phyloP scores from a whole-genome alignment of 1,140 invertebrate genomes.

The Drosophila virilis region DNA sequence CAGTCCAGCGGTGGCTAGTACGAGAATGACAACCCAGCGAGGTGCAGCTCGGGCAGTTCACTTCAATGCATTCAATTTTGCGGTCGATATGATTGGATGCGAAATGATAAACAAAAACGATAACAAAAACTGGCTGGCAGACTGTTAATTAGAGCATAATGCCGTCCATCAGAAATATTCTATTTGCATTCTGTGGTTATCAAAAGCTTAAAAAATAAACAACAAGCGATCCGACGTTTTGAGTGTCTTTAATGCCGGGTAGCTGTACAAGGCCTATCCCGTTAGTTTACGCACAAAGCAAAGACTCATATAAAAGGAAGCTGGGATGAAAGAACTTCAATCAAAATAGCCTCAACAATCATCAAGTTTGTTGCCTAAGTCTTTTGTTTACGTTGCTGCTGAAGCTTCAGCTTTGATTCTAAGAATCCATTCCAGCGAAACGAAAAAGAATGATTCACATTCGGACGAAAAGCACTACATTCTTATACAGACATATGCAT shows the following conservation, averaged over 20 bases:
- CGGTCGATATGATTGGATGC: slow-evolving; percentile 54
- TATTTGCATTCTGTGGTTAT: slow-evolving; percentile 61
- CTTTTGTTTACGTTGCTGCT: slow-evolving; percentile 56
- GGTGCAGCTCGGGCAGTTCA: slow-evolving; percentile 30
- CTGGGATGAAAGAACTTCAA: slow-evolving; percentile 56
- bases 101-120: background rate
- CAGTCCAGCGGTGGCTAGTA: slow-evolving; percentile 10
- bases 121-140: slow-evolving; percentile 22
- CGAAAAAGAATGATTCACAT: slow-evolving; percentile 64
- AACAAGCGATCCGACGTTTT: slow-evolving; percentile 2
- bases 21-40: slow-evolving; percentile 37
- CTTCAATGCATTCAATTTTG: slow-evolving; percentile 59
- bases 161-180: slow-evolving; percentile 27
- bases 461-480: background rate
- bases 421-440: slow-evolving; percentile 44
- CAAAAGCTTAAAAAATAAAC: slow-evolving; percentile 12
- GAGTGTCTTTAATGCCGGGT: slow-evolving; percentile 7
- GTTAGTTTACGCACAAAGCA: slow-evolving; percentile 43
- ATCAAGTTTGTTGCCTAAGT: slow-evolving; percentile 71
- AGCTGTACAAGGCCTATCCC: slow-evolving; percentile 61
- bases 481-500: slow-evolving; percentile 2
- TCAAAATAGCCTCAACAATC: slow-evolving; percentile 57
- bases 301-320: slow-evolving; percentile 35
- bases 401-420: slow-evolving; percentile 47
- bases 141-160: slow-evolving; percentile 75